Percentiles rank a stretch among this genome's conserved stretches.
phyloP scores from a whole-genome alignment of 2,113 vertebrate species.

The Tachuris rubrigastra region DNA sequence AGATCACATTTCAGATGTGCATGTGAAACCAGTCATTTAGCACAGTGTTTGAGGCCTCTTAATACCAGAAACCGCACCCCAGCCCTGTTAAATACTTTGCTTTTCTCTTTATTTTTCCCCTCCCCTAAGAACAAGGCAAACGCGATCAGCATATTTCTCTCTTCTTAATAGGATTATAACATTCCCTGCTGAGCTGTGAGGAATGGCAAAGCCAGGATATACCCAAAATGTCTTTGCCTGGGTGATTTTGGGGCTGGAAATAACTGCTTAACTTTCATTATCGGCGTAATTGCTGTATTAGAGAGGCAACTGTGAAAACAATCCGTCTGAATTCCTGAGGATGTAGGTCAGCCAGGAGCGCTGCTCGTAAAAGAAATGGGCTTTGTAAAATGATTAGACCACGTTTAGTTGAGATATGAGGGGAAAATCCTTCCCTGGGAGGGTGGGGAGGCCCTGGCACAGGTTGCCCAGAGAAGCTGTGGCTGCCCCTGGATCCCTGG shows the following conservation, averaged over 20 bases:
- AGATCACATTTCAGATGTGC: conserved; percentile 22
- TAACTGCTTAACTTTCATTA: not conserved
- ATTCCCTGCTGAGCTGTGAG: not conserved
- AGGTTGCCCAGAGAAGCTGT: not conserved
- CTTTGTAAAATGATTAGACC: not conserved
- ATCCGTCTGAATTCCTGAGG: not conserved
- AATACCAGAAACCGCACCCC: conserved; percentile 36
- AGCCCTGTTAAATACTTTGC: not conserved
- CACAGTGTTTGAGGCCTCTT: not conserved
- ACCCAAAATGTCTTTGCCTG: not conserved
- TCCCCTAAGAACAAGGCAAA: not conserved
- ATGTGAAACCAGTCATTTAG: not conserved
- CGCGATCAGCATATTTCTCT: fast-evolving
- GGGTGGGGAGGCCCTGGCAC: not conserved
- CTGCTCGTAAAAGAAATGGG: not conserved
- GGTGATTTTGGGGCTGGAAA: not conserved
- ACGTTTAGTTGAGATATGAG: not conserved
- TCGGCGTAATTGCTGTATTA: not conserved
- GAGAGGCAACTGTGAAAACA: not conserved
- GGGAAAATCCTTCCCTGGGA: not conserved
- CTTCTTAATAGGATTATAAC: not conserved
- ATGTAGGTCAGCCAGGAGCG: not conserved
- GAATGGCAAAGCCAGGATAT: not conserved
- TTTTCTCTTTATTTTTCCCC: fast-evolving
- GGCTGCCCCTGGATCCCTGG: not conserved